Evolutionary conservation across 2,113 vertebrate species (phyloP).

Genomic region (Pachycephala philippinensis): DNA sequence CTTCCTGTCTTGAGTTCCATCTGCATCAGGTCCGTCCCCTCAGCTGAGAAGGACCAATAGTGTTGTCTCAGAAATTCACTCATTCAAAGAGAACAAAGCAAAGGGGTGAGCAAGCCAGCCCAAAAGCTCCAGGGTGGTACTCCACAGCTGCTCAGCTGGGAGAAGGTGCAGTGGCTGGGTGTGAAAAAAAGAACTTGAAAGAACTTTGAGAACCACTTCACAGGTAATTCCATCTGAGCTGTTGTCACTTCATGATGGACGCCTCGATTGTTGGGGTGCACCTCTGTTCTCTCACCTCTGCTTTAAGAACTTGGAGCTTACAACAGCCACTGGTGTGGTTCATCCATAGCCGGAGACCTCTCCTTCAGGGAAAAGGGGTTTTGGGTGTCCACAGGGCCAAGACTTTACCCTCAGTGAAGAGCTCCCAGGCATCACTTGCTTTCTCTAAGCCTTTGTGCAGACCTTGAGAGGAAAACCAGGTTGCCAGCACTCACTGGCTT

Average conservation of each 20-base stretch:
- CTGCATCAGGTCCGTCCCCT: background rate
- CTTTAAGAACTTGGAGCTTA: background rate
- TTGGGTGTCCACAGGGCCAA: background rate
- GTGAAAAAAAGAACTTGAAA: background rate
- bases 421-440: background rate
- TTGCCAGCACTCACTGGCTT: background rate
- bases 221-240: background rate
- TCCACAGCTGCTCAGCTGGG: background rate
- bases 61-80: background rate
- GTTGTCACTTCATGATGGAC: background rate
- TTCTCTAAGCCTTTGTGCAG: background rate
- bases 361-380: background rate
- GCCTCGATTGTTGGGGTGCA: fast-evolving
- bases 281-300: background rate
- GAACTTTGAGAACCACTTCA: background rate
- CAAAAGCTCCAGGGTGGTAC: background rate
- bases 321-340: background rate
- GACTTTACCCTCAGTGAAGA: background rate
- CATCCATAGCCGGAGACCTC: background rate
- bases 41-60: background rate
- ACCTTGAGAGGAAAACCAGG: background rate
- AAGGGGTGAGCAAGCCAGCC: background rate
- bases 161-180: background rate
- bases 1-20: background rate
- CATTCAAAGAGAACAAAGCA: background rate